Conservation (phyloP, 2,888 invertebrate species). For the Pristionchus entomophagus region DNA sequence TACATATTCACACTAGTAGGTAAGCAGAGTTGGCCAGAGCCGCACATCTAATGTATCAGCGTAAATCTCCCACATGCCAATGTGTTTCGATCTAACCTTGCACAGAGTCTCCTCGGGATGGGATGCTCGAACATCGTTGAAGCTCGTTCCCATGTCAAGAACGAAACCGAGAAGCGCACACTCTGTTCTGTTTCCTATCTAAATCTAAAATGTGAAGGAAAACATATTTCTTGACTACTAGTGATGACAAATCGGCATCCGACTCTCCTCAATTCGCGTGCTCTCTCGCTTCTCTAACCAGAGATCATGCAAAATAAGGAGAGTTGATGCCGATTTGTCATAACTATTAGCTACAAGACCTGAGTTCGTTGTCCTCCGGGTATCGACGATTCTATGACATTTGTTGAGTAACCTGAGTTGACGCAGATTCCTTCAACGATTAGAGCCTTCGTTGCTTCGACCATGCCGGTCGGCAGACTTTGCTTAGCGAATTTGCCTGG, state of each 20-base stretch:
- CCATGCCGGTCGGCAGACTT: slow-evolving; percentile 54
- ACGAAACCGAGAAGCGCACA: slow-evolving; percentile 79
- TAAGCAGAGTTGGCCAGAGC: too few relatives aligned
- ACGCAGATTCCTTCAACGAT: slow-evolving; percentile 87
- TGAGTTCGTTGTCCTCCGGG: slow-evolving; percentile 62
- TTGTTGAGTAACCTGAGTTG: slow-evolving; percentile 63
- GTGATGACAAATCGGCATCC: too few relatives aligned
- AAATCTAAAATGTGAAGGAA: too few relatives aligned
- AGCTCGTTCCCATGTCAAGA: slow-evolving; percentile 77
- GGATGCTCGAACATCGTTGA: slow-evolving; percentile 77
- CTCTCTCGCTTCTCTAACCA: too few relatives aligned
- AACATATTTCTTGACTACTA: not conserved
- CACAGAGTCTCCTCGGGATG: slow-evolving; percentile 77
- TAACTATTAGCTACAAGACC: too few relatives aligned
- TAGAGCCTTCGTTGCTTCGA: slow-evolving; percentile 76
- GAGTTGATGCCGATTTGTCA: too few relatives aligned
- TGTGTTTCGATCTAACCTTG: too few relatives aligned
- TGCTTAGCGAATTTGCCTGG: slow-evolving; percentile 61
- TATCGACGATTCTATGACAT: slow-evolving; percentile 54
- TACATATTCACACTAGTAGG: too few relatives aligned
- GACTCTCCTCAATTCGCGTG: too few relatives aligned
- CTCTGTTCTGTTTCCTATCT: slow-evolving; percentile 80
- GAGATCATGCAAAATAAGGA: too few relatives aligned
- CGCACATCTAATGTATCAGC: too few relatives aligned
- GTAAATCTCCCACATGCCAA: too few relatives aligned